Percentiles rank a stretch among this genome's conserved stretches.
These are phyloP conservation scores for Osedax frankpressi DNA, from an alignment of 2,888 invertebrate genomes.

Conservation along the genomic window DNA sequence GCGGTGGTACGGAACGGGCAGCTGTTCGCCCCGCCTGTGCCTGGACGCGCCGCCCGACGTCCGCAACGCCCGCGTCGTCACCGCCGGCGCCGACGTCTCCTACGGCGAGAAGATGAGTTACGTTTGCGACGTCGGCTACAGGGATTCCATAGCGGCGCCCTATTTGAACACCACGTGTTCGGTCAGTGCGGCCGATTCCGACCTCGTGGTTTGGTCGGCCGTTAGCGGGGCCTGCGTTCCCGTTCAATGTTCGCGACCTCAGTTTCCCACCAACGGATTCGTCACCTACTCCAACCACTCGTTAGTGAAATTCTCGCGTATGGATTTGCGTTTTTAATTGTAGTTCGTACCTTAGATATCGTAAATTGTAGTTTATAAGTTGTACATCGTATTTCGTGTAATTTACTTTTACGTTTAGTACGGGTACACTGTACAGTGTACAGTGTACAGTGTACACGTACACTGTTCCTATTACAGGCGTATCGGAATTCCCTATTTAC, in stretches of 20 bases:
- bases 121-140: constrained; percentile 16
- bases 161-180: not conserved
- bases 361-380: no score
- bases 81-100: constrained; percentile 28
- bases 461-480: no score
- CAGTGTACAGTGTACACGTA: no score
- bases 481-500: no score
- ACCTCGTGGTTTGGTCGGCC: not conserved
- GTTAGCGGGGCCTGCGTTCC: not conserved
- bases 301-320: no score
- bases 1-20: constrained; percentile 34
- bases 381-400: no score
- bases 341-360: no score
- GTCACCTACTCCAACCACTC: constrained; percentile 27
- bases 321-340: no score
- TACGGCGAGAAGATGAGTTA: constrained; percentile 25
- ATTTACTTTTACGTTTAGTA: no score
- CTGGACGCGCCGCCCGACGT: not conserved
- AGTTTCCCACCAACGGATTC: constrained; percentile 24
- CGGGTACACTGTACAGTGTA: no score
- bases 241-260: constrained; percentile 3
- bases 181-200: not conserved
- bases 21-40: constrained; percentile 21
- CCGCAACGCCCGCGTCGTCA: constrained; percentile 15
- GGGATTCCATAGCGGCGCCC: not conserved